These are phyloP conservation scores for Dynastes tityus DNA, from an alignment of 2,888 invertebrate species.

Conservation along the genomic window DNA sequence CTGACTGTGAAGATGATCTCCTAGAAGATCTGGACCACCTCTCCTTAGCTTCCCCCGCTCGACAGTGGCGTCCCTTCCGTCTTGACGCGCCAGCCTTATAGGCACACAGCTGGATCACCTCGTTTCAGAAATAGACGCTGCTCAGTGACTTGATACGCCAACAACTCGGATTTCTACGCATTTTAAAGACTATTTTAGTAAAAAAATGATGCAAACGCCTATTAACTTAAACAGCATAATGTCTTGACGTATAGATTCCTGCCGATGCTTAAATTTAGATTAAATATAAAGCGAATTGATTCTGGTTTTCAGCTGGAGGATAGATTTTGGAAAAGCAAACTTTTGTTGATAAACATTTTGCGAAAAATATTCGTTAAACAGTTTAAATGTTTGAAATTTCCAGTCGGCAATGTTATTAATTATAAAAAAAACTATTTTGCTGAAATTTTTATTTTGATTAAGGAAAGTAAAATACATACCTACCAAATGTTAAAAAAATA, in stretches of 20 bases:
- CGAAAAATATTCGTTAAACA: too few species aligned
- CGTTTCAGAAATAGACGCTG: constrained; percentile 59
- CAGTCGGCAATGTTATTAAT: too few species aligned
- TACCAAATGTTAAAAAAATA: too few species aligned
- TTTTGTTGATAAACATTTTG: too few species aligned
- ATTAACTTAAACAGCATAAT: constrained; percentile 30
- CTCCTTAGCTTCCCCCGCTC: constrained; percentile 50
- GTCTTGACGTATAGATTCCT: background rate
- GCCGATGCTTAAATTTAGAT: too few species aligned
- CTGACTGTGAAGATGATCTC: constrained; percentile 78
- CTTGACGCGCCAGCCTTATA: constrained; percentile 54
- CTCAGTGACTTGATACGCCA: constrained; percentile 56
- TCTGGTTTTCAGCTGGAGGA: too few species aligned
- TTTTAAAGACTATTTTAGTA: constrained; percentile 42
- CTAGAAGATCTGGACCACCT: constrained; percentile 56
- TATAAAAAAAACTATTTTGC: too few species aligned
- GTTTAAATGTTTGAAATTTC: too few species aligned
- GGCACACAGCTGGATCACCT: constrained; percentile 56
- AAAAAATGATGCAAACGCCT: constrained; percentile 33
- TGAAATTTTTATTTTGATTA: too few species aligned
- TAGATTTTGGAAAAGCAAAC: too few species aligned
- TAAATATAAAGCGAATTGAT: too few species aligned
- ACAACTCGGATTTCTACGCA: constrained; percentile 49
- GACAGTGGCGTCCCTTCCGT: constrained; percentile 45
- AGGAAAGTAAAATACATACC: too few species aligned